Evolutionary conservation across 2,113 vertebrate genomes (phyloP).

Genomic region (Neogobius melanostomus): DNA sequence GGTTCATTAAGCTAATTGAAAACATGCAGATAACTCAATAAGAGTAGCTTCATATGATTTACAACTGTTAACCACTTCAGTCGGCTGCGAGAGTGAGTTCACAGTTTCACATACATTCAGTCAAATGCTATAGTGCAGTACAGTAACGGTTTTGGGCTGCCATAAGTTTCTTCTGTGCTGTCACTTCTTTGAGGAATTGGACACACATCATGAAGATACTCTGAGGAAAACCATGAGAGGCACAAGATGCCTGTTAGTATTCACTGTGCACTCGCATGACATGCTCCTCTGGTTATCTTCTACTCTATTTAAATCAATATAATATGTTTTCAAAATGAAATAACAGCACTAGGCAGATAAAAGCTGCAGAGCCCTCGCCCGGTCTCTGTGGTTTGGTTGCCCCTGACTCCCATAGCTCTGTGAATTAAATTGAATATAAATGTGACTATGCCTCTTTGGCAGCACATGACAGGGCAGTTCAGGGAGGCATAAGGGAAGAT

Average conservation of each 20-base stretch:
- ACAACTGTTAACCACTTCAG: slow-evolving; percentile 51
- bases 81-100: slow-evolving; percentile 43
- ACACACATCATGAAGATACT: slow-evolving; percentile 43
- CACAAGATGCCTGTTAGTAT: slow-evolving; percentile 55
- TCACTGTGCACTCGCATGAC: slow-evolving; percentile 43
- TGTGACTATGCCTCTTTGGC: slow-evolving; percentile 63
- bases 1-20: slow-evolving; percentile 40
- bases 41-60: slow-evolving; percentile 21
- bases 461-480: slow-evolving; percentile 52
- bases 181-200: slow-evolving; percentile 50
- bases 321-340: slow-evolving; percentile 62
- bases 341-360: slow-evolving; percentile 63
- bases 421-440: slow-evolving; percentile 60
- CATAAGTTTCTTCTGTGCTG: slow-evolving; percentile 36
- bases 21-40: slow-evolving; percentile 1
- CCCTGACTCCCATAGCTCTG: slow-evolving; percentile 52
- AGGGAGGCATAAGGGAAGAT: slow-evolving; percentile 39
- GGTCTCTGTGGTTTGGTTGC: slow-evolving; percentile 53
- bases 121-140: slow-evolving; percentile 44
- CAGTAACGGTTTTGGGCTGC: slow-evolving; percentile 29
- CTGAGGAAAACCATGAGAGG: slow-evolving; percentile 58
- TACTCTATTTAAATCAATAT: slow-evolving; percentile 57
- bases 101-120: slow-evolving; percentile 60
- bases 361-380: slow-evolving; percentile 54
- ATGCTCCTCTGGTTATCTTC: slow-evolving; percentile 61